phyloP scores from a whole-genome alignment of 1,140 invertebrate species.

The Brachystomella parvula region DNA sequence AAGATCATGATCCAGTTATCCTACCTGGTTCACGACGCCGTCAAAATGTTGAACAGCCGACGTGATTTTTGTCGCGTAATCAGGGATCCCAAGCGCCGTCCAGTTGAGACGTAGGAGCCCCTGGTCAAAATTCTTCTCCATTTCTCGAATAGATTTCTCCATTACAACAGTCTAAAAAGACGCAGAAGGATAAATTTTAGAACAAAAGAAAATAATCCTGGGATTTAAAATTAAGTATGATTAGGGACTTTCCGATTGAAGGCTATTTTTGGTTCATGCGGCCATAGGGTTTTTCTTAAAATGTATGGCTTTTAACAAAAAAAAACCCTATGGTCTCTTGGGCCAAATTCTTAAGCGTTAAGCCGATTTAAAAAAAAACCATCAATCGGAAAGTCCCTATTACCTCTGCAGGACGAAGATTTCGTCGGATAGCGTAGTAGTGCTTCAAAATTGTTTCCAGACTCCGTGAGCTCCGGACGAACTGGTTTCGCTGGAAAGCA shows the following conservation, averaged over 20 bases:
- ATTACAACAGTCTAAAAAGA: conserved; percentile 52
- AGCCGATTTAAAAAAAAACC: too few relatives aligned
- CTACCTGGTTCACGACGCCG: conserved; percentile 60
- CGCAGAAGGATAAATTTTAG: background rate
- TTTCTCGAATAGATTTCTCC: conserved; percentile 58
- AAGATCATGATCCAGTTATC: conserved; percentile 26
- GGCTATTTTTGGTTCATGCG: too few relatives aligned
- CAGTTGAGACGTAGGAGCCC: conserved; percentile 72
- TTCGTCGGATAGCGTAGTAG: conserved; percentile 28
- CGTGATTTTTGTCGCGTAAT: conserved; percentile 57
- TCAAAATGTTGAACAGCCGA: conserved; percentile 46
- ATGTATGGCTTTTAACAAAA: too few relatives aligned
- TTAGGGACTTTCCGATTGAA: too few relatives aligned
- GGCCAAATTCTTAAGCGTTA: too few relatives aligned
- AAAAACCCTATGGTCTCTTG: too few relatives aligned
- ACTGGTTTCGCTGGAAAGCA: conserved; percentile 26
- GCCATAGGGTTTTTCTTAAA: too few relatives aligned
- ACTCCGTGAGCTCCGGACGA: conserved; percentile 7
- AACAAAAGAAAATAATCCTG: background rate
- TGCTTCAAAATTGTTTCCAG: conserved; percentile 24
- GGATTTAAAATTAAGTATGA: too few relatives aligned
- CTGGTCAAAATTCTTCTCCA: conserved; percentile 67
- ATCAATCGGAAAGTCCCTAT: background rate
- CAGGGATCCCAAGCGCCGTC: conserved; percentile 69
- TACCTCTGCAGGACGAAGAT: conserved; percentile 23